Evolutionary conservation across 2,797 vertebrate genomes (phyloP), one percentile per base, ranked within the genome.

Genomic region (Crax fasciolata): DNA sequence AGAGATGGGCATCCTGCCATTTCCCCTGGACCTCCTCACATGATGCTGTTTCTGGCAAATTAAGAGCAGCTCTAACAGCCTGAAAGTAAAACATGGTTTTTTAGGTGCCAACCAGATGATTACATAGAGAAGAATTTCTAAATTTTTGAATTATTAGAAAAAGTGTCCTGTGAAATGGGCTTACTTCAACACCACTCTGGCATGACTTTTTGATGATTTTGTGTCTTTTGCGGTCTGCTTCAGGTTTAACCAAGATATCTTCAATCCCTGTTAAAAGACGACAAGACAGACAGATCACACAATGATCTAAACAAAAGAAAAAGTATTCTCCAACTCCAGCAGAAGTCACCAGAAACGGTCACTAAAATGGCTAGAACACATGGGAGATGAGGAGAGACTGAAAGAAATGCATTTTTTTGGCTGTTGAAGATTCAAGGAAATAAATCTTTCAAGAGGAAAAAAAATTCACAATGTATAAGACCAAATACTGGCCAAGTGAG

Each of bases 1-100:
- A 98, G 91, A 99, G 98, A 97, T 99, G 99, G 79, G 99, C 99
- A 66, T 99, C 98, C 96, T 99, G 98, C 99, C 99, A 99, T 80
- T 98, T 98, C 54, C 97, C 98, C 91, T 85, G 98, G 48, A 98
- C 97, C 74, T 99, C 99, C 5, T 97, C 98, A 76, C 94, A 95
- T 3, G 97, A 96, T 4, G 98, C 96, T 3, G 95, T 87, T 51
- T 98, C 73, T 25, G 98, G 97, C 82, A 99, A 98, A 97, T 98
- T 99, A 95, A 99, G 98, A 2, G 99, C 99, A 49, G 98, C 98
- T 89, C 98, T 98, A 15, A 99, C 97, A 63, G 98, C 99, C 99
- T 99, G 94, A 35, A 77, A 93, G 14, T 44, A 89, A 94, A 95
- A 92, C 1, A 49, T 0, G 10, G 23, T 18, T 30, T 2, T 41